Base-by-base conservation (phyloP, 2,113 vertebrate species). In the Anarhynchus alexandrinus region DNA sequence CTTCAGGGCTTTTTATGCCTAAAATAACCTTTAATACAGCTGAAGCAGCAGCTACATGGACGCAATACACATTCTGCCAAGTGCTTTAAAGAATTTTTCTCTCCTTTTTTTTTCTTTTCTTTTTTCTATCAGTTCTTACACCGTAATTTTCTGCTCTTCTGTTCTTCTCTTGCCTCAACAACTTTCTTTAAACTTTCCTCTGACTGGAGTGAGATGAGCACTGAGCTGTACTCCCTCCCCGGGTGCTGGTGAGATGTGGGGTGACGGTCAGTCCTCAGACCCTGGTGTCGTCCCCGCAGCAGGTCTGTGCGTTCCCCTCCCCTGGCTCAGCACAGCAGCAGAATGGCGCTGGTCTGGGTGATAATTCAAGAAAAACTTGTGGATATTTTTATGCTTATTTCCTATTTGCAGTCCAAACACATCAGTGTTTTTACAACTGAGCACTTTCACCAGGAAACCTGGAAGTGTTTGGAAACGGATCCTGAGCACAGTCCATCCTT, bases 161-260 rank as follows among this genome's bases (percentile, higher is more conserved):
- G 2, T 64, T 52, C 16, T 70, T 87, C 19, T 91, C n/a, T 77
- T 79, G 26, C 23, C 30, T 82, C 54, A 65, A 51, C 62, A 34
- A 26, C 23, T n/a, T 47, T 17, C 40, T 45, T 59, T 29, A 61
- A 88, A 19, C 22, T 9, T 77, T 83, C 51, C 12, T 80, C 22
- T 0, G 1, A 70, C 52, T 66, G 0, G 0, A 64, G 12, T 9
- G n/a, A 66, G 40, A 40, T 6, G 6, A 92, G 25, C 21, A 5
- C 36, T 45, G 10, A 15, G 0, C 7, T 54, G 65, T 57, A 7
- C 59, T 87, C 11, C 22, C 11, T 73, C 26, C 23, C 6, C 54
- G 30, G 21, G 5, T 10, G 55, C 1, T 73, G 69, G 27, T 70
- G 55, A 12, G 25, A 42, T 38, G 57, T 23, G 66, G 12, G n/a